A percentile compares a stretch with the other conserved stretches of the same genome.
phyloP scores from a whole-genome alignment of 2,888 invertebrate genomes.

The Mystacides longicornis region DNA sequence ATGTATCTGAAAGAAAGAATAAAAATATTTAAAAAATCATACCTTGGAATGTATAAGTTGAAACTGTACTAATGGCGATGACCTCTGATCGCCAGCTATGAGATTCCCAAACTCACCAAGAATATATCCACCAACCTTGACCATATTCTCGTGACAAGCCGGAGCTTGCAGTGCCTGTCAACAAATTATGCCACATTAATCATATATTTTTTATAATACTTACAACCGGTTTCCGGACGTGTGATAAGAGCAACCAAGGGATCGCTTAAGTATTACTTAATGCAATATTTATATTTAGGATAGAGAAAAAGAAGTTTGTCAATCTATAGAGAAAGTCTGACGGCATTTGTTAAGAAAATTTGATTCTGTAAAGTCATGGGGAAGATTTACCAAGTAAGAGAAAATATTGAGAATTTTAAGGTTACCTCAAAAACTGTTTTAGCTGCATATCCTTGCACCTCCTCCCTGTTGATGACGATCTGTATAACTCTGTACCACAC shows the following conservation, averaged over 20 bases:
- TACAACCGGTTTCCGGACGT: too few species aligned
- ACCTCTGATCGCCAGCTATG: slow-evolving; percentile 96
- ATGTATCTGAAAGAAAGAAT: not conserved
- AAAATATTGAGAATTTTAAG: not conserved
- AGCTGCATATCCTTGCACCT: slow-evolving; percentile 99
- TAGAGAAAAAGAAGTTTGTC: too few species aligned
- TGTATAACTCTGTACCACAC: slow-evolving; percentile 99
- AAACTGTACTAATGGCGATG: slow-evolving; percentile 96
- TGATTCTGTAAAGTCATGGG: too few species aligned
- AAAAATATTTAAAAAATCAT: slow-evolving; percentile 17
- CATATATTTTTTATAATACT: too few species aligned
- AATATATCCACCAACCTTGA: slow-evolving; percentile 99
- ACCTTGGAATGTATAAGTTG: slow-evolving; percentile 94
- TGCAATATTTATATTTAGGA: too few species aligned
- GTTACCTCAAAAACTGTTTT: slow-evolving; percentile 95
- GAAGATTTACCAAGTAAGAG: not conserved
- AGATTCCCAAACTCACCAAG: slow-evolving; percentile 99
- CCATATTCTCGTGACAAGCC: slow-evolving; percentile 99
- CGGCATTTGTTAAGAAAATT: too few species aligned
- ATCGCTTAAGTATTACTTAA: too few species aligned
- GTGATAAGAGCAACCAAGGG: too few species aligned
- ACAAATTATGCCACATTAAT: too few species aligned
- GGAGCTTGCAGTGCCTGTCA: slow-evolving; percentile 87
- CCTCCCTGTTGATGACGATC: slow-evolving; percentile 98
- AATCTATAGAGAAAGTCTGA: too few species aligned